phyloP scores from a whole-genome alignment of 1,140 invertebrate genomes.

The Drosophila asahinai region DNA sequence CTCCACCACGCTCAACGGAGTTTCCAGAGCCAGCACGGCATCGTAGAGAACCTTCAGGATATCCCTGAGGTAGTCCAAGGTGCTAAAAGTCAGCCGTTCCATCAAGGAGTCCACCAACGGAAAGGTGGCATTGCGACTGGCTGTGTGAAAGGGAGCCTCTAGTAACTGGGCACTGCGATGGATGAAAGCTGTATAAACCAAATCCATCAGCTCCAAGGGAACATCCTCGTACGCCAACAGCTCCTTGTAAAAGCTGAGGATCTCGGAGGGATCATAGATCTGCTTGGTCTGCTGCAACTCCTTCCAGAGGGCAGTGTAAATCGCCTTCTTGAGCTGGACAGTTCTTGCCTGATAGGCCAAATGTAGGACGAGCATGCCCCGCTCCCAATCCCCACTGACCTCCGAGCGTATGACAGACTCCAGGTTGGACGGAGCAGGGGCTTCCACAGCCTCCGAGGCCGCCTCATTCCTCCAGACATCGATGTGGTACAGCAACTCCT shows the following conservation, averaged over 20 bases:
- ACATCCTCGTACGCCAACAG: conserved; percentile 35
- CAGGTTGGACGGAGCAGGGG: conserved; percentile 6
- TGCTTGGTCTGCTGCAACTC: conserved; percentile 67
- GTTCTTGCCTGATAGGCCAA: conserved; percentile 47
- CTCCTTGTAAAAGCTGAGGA: conserved; percentile 55
- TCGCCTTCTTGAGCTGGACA: conserved; percentile 56
- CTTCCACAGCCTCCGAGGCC: background rate
- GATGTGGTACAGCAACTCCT: conserved; percentile 58
- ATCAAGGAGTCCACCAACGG: conserved; percentile 47
- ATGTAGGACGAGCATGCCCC: conserved; percentile 34
- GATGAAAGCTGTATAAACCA: conserved; percentile 40
- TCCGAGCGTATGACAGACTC: conserved; percentile 63
- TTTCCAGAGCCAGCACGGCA: conserved; percentile 50
- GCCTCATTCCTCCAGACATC: conserved; percentile 37
- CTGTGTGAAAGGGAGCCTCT: conserved; percentile 61
- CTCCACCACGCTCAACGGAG: conserved; percentile 56
- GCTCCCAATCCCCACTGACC: conserved; percentile 62
- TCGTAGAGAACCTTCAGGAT: conserved; percentile 57
- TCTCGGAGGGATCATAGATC: conserved; percentile 53
- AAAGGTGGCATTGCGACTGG: conserved; percentile 45
- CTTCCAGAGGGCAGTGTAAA: conserved; percentile 65
- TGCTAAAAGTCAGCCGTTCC: conserved; percentile 52
- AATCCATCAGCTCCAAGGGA: conserved; percentile 21
- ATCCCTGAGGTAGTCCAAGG: conserved; percentile 60
- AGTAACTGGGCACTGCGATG: conserved; percentile 58